phyloP scores from a whole-genome alignment of 2,113 vertebrate genomes.

The Puffinus mauretanicus region DNA sequence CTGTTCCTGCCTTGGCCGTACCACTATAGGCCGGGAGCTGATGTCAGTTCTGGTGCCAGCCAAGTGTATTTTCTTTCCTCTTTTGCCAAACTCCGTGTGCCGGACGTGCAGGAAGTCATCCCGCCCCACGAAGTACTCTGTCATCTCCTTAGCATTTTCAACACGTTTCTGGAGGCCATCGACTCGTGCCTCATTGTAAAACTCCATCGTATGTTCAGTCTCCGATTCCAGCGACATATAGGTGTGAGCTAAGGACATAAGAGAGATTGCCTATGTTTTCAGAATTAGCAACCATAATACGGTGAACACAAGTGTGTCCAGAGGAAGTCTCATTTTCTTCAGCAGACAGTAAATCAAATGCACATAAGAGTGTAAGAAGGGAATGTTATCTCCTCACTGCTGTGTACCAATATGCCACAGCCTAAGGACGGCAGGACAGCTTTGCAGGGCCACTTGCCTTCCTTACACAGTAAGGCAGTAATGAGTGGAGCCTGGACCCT shows the following conservation, averaged over 20 bases:
- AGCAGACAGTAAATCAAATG: neutral
- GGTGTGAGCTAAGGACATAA: conserved; percentile 74
- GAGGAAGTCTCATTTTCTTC: neutral
- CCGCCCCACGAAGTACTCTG: conserved; percentile 76
- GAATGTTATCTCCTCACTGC: neutral
- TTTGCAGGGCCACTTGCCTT: neutral
- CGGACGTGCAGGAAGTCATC: conserved; percentile 80
- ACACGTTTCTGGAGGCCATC: conserved; percentile 78
- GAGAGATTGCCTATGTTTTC: fast-evolving
- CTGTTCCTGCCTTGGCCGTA: conserved; percentile 25
- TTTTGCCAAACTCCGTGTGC: conserved; percentile 57
- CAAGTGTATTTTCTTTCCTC: neutral
- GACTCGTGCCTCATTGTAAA: conserved; percentile 63
- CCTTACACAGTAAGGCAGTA: neutral
- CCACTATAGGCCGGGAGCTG: conserved; percentile 63
- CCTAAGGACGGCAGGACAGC: neutral
- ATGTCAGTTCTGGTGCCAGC: neutral
- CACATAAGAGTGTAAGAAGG: neutral
- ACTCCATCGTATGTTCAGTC: conserved; percentile 79
- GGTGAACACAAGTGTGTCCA: neutral
- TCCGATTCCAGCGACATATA: conserved; percentile 69
- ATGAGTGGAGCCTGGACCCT: neutral
- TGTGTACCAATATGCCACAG: neutral
- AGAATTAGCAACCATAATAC: neutral
- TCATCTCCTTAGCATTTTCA: conserved; percentile 71